Evolutionary conservation across 2,888 invertebrate genomes (phyloP), one percentile per base, ranked within the genome.

Genomic region (Hoplodrina ambigua): DNA sequence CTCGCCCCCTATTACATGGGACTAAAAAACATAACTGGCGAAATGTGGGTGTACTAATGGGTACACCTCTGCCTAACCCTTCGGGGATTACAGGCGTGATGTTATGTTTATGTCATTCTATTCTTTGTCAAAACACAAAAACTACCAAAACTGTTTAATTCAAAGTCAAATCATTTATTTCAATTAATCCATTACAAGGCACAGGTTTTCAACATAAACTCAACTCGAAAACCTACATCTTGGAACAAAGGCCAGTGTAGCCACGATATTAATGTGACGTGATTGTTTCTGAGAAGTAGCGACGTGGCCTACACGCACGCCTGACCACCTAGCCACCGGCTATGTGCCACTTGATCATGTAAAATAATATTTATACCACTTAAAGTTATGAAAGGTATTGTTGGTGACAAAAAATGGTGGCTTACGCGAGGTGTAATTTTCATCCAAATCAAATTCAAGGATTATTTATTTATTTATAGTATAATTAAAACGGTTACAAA

Each of bases 231-330:
- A 57, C 58, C 10, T n/a, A 30, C 37, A 49, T 46, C 78, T 72
- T 56, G 15, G 13, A 73, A 67, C 58, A 59, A 79, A 76, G 68
- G 68, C 41, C 54, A 13, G 4, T 62, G 58, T 80, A 44, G 49
- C 57, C 33, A n/a, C 62, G 55, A 53, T 76, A 60, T 60, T 60
- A 54, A 67, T 17, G 49, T 65, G 65, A 61, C 72, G 72, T 59
- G 63, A 84, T 81, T 74, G 70, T 37, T 84, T 74, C 74, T 72
- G 49, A 69, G 82, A 81, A 84, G 50, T 60, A 68, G 56, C 66
- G 72, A 71, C 69, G 64, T 53, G 44, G 75, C 11, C 33, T 8
- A 54, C 81, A 82, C 81, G 81, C 81, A 81, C 76, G 75, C 11
- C 37, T 41, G 58, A n/a, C 20, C 66, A 41, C 55, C 46, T 25